Percentiles rank a stretch among this genome's conserved stretches.
Evolutionary conservation across 2,888 invertebrate species (phyloP).

Genomic region (Xestobium rufovillosum): DNA sequence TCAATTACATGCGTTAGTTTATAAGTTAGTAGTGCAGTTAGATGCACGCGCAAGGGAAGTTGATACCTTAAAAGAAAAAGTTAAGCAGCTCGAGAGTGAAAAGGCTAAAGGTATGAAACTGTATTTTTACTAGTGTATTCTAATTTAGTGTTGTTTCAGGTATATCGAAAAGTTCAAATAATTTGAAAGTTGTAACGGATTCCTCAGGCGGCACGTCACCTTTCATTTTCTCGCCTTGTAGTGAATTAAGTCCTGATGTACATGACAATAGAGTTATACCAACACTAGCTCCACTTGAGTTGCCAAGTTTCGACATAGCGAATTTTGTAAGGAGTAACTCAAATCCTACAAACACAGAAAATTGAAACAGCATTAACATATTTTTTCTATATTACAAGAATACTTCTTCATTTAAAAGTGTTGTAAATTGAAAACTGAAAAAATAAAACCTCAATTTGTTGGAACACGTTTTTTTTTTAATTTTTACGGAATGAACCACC

Average conservation of each 20-base stretch:
- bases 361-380: no score
- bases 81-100: slow-evolving; percentile 51
- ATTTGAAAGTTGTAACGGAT: slow-evolving; percentile 38
- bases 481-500: no score
- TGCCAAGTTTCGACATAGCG: slow-evolving; percentile 51
- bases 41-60: slow-evolving; percentile 61
- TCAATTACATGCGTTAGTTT: slow-evolving; percentile 52
- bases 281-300: slow-evolving; percentile 52
- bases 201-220: slow-evolving; percentile 42
- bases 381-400: no score
- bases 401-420: no score
- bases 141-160: slow-evolving; percentile 6
- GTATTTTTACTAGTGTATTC: not conserved
- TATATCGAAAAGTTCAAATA: slow-evolving; percentile 27
- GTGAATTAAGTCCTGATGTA: slow-evolving; percentile 40
- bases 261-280: slow-evolving; percentile 39
- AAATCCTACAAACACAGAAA: slow-evolving; percentile 1
- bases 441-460: no score
- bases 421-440: no score
- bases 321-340: slow-evolving; percentile 1
- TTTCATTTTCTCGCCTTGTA: slow-evolving; percentile 41
- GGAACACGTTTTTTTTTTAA: no score
- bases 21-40: slow-evolving; percentile 54
- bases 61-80: slow-evolving; percentile 49
- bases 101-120: slow-evolving; percentile 38